Evolutionary conservation across 2,113 vertebrate species (phyloP).

Genomic region (Heliornis fulica): DNA sequence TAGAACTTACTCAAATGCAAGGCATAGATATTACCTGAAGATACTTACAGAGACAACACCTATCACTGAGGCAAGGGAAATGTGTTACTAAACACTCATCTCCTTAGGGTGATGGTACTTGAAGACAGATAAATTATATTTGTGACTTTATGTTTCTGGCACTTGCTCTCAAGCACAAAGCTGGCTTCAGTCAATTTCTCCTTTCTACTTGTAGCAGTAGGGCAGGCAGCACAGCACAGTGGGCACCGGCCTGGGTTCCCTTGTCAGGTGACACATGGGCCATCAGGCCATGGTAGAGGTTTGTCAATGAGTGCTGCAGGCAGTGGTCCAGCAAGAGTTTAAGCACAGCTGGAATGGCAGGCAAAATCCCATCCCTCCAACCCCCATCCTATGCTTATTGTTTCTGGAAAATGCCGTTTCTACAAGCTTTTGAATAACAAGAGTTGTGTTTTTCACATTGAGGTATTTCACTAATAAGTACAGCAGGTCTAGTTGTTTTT

Average conservation of each 20-base stretch:
- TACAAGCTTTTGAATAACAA: not conserved
- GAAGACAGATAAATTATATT: not conserved
- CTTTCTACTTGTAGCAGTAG: not conserved
- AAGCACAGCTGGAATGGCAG: not conserved
- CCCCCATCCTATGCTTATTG: not conserved
- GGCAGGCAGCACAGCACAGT: not conserved
- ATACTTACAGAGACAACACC: not conserved
- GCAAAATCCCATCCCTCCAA: not conserved
- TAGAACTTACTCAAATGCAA: not conserved
- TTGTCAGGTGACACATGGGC: fast-evolving
- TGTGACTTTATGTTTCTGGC: not conserved
- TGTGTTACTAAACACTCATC: not conserved
- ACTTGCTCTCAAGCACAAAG: fast-evolving
- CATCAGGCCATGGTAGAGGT: fast-evolving
- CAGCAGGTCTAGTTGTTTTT: not conserved
- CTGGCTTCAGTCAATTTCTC: not conserved
- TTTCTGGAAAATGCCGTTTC: not conserved
- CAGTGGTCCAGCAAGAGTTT: not conserved
- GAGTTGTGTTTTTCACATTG: not conserved
- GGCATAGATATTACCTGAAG: not conserved
- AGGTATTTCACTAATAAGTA: not conserved
- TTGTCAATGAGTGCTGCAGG: not conserved
- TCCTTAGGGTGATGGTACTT: not conserved
- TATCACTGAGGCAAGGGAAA: not conserved
- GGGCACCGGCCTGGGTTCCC: fast-evolving